Evolutionary conservation across 2,797 vertebrate species (phyloP).

Genomic region (Danio kyathit): DNA sequence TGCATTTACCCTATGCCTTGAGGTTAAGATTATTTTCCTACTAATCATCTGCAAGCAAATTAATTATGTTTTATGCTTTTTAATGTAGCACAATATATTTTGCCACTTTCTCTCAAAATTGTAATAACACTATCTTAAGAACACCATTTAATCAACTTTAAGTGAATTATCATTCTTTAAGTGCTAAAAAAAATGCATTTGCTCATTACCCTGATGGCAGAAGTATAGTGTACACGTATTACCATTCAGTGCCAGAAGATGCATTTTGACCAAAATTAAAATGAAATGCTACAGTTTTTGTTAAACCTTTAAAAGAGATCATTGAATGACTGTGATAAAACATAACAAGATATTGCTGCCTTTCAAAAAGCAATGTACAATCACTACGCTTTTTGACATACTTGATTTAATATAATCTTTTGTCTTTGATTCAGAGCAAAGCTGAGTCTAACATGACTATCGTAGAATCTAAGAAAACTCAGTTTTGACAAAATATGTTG

Average conservation of each 20-base stretch:
- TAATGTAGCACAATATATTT: not conserved
- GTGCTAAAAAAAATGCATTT: not conserved
- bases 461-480: no score
- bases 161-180: not conserved
- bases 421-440: no score
- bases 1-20: not conserved
- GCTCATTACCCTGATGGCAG: not conserved
- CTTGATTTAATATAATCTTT: no score
- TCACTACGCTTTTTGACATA: no score
- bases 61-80: not conserved
- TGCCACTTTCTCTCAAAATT: not conserved
- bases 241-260: not conserved
- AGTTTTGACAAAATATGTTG: no score
- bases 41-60: conserved; percentile 9
- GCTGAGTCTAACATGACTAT: no score
- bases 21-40: not conserved
- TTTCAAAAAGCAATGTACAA: not conserved
- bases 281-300: not conserved
- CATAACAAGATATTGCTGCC: not conserved
- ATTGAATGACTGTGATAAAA: not conserved
- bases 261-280: not conserved
- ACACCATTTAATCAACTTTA: not conserved
- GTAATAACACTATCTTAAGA: not conserved
- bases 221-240: not conserved
- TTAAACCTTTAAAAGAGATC: not conserved